Evolutionary conservation across 2,797 vertebrate species (phyloP).

Genomic region (Corythornis leucogaster): DNA sequence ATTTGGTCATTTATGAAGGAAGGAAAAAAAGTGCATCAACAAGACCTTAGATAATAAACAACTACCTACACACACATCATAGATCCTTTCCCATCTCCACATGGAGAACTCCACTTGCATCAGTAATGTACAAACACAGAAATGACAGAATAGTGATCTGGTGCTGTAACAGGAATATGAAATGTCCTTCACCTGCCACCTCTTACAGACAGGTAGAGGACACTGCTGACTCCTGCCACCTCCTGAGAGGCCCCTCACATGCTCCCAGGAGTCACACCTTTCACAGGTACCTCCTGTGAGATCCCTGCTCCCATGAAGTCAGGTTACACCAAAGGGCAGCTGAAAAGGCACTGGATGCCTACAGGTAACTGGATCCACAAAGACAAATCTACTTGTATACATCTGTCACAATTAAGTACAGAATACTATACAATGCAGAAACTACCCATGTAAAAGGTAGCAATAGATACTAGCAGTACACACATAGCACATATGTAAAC

Average conservation of each 20-base stretch:
- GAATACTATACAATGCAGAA: not conserved
- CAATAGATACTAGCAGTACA: no score
- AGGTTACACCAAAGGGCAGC: not conserved
- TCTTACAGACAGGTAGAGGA: not conserved
- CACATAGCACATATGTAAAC: not conserved
- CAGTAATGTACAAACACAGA: not conserved
- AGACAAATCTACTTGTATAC: not conserved
- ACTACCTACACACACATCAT: not conserved
- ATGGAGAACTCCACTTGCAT: not conserved
- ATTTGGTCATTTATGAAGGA: not conserved
- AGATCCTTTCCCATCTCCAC: not conserved
- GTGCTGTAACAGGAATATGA: not conserved
- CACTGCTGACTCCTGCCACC: no score
- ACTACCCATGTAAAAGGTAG: not conserved
- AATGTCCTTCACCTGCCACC: not conserved
- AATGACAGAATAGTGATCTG: fast-evolving
- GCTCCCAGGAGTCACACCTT: not conserved
- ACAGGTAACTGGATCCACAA: not conserved
- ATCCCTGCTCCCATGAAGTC: not conserved
- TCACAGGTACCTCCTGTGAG: not conserved
- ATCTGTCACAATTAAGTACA: not conserved
- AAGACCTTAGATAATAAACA: not conserved
- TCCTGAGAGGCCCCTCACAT: not conserved
- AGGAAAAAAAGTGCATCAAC: not conserved
- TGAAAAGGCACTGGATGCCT: not conserved